phyloP scores from a whole-genome alignment of 2,888 invertebrate genomes.

The Proisotoma minuta region DNA sequence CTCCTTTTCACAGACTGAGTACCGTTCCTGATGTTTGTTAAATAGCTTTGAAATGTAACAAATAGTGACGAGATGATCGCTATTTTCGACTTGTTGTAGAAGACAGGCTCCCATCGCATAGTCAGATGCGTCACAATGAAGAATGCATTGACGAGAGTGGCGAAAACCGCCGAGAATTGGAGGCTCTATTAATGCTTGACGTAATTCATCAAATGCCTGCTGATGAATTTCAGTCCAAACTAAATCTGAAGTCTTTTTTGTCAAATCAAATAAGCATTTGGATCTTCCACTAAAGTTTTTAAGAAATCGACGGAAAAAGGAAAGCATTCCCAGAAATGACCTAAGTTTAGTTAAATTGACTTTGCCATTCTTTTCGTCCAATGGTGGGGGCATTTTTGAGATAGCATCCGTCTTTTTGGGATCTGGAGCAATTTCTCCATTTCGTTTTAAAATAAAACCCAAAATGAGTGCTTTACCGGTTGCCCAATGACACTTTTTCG shows the following conservation, averaged over 20 bases:
- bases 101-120: neutral
- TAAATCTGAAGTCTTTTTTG: conserved; percentile 15
- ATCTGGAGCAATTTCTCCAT: neutral
- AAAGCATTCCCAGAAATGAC: conserved; percentile 26
- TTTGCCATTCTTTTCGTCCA: neutral
- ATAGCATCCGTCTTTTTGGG: neutral
- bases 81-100: neutral
- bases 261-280: conserved; percentile 15
- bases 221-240: conserved; percentile 14
- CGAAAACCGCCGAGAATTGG: neutral
- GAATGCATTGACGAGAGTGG: neutral
- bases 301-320: conserved; percentile 26
- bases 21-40: neutral
- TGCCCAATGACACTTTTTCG: neutral
- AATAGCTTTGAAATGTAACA: neutral
- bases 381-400: neutral
- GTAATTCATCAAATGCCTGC: conserved; percentile 12
- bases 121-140: neutral
- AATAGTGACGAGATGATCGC: neutral
- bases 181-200: neutral
- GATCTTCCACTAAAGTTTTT: conserved; percentile 16
- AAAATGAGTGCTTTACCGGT: neutral
- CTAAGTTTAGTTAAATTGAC: neutral
- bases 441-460: neutral
- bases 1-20: neutral